Evolutionary conservation across 2,888 invertebrate genomes (phyloP).

Genomic region (Sesamia inferens): DNA sequence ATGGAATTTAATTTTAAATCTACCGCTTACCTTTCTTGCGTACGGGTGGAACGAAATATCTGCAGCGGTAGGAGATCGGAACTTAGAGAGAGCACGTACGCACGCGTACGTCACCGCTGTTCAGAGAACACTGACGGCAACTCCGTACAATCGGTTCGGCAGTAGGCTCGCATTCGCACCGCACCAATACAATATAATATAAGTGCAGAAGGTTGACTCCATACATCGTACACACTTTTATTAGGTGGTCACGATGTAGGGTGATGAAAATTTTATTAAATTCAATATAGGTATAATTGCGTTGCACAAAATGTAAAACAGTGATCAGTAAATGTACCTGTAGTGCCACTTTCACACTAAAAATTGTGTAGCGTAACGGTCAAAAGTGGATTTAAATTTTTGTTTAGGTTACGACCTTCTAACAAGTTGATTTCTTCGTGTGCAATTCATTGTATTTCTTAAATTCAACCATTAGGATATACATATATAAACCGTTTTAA

Average conservation of each 20-base stretch:
- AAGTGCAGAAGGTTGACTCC: slow-evolving; percentile 12
- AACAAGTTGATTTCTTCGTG: too few relatives aligned
- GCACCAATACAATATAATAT: background rate
- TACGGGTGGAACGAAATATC: slow-evolving; percentile 20
- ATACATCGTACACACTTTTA: background rate
- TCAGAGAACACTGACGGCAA: slow-evolving; percentile 33
- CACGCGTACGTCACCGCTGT: slow-evolving; percentile 22
- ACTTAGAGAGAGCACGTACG: slow-evolving; percentile 20
- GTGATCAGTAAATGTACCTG: background rate
- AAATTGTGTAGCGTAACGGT: too few relatives aligned
- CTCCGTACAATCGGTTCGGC: background rate
- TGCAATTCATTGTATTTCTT: too few relatives aligned
- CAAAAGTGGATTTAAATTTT: too few relatives aligned
- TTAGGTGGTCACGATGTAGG: background rate
- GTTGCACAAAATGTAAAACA: too few relatives aligned
- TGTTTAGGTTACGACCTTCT: too few relatives aligned
- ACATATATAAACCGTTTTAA: too few relatives aligned
- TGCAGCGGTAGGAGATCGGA: slow-evolving; percentile 9
- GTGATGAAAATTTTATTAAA: background rate
- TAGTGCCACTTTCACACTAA: too few relatives aligned
- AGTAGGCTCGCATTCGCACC: slow-evolving; percentile 6
- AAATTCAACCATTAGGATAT: too few relatives aligned
- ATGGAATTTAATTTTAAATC: background rate
- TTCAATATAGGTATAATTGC: background rate
- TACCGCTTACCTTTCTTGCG: slow-evolving; percentile 38